Percentiles rank a stretch among this genome's conserved stretches.
Conservation (phyloP, 1,140 invertebrate genomes). For the Neelides sp. region DNA sequence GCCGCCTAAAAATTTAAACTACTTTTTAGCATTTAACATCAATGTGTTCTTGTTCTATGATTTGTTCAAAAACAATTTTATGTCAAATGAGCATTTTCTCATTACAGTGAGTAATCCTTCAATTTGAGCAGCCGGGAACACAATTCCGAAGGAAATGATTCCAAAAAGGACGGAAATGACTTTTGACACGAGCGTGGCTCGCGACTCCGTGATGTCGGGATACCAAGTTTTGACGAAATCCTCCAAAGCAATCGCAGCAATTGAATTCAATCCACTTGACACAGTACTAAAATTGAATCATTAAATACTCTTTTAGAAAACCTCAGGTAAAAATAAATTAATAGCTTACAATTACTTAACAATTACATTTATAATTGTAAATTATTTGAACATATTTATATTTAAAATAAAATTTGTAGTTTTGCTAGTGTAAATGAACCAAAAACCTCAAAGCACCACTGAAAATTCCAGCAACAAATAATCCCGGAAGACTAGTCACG, state of each 20-base stretch:
- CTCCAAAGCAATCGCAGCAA: slow-evolving; percentile 68
- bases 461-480: slow-evolving; percentile 55
- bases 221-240: slow-evolving; percentile 23
- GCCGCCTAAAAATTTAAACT: slow-evolving; percentile 19
- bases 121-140: slow-evolving; percentile 64
- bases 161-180: slow-evolving; percentile 50
- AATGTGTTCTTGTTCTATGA: too few species aligned
- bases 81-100: too few species aligned
- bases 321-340: too few species aligned
- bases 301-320: too few species aligned
- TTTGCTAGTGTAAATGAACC: too few species aligned
- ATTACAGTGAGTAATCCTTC: slow-evolving; percentile 70
- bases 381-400: too few species aligned
- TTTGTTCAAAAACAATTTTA: too few species aligned
- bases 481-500: slow-evolving; percentile 10
- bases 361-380: too few species aligned
- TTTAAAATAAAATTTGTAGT: too few species aligned
- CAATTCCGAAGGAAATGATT: slow-evolving; percentile 47
- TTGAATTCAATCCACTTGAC: slow-evolving; percentile 76
- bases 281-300: slow-evolving; percentile 82
- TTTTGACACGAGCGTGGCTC: slow-evolving; percentile 39
- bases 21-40: too few species aligned
- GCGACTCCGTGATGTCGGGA: slow-evolving; percentile 18
- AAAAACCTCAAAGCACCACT: slow-evolving; percentile 65
- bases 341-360: too few species aligned